Percentiles rank a stretch among this genome's conserved stretches.
phyloP scores from a whole-genome alignment of 2,113 vertebrate genomes.

The Oncorhynchus clarkii region DNA sequence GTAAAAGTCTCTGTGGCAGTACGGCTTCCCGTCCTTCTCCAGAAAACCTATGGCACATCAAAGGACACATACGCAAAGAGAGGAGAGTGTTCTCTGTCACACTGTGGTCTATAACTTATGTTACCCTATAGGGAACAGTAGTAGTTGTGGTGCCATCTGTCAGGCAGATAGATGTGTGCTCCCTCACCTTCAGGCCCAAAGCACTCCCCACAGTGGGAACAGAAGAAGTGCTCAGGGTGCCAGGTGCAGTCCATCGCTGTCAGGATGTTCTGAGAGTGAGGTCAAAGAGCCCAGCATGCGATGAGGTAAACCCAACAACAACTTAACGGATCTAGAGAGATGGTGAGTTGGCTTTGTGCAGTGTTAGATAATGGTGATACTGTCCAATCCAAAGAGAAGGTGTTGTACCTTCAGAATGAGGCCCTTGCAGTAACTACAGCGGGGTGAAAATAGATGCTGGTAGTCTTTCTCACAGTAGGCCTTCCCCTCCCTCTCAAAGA shows the following conservation, averaged over 20 bases:
- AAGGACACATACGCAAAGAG: neutral
- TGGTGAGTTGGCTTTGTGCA: neutral
- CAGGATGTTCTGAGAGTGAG: slow-evolving; percentile 80
- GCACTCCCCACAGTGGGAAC: slow-evolving; percentile 79
- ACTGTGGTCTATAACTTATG: too few relatives aligned
- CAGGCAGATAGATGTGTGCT: neutral
- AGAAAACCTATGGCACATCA: slow-evolving; percentile 75
- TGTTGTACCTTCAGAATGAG: slow-evolving; percentile 75
- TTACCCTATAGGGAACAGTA: neutral
- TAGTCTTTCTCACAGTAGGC: slow-evolving; percentile 86
- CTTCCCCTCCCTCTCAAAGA: slow-evolving; percentile 80
- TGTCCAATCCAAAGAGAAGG: neutral
- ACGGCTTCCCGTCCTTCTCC: slow-evolving; percentile 83
- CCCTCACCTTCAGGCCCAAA: slow-evolving; percentile 81
- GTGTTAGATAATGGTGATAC: neutral
- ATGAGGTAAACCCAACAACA: neutral
- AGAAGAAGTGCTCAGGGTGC: slow-evolving; percentile 97
- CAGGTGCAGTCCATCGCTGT: slow-evolving; percentile 87
- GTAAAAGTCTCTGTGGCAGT: slow-evolving; percentile 86
- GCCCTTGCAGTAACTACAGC: slow-evolving; percentile 83
- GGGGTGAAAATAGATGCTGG: slow-evolving; percentile 79
- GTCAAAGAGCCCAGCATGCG: neutral
- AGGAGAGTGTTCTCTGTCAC: neutral
- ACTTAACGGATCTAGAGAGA: neutral
- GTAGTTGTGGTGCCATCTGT: neutral